phyloP scores from a whole-genome alignment of 2,113 vertebrate species.

The Myanophis thanlyinensis region DNA sequence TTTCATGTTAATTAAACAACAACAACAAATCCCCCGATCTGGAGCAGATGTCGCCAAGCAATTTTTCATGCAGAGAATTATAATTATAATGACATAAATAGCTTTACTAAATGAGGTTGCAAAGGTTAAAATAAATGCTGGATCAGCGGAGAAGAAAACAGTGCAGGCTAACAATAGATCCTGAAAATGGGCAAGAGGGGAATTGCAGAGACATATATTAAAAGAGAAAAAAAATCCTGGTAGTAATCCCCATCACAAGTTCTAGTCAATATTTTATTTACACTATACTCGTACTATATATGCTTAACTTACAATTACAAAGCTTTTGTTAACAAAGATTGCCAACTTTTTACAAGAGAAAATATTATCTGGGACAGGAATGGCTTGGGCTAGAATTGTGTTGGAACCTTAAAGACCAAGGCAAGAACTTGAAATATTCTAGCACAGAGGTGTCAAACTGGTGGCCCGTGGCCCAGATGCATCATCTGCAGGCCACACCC shows the following conservation, averaged over 20 bases:
- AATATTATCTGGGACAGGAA: background rate
- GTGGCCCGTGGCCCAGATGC: no score
- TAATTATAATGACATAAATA: conserved; percentile 20
- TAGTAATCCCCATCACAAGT: background rate
- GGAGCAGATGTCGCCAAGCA: conserved; percentile 33
- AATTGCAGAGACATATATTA: background rate
- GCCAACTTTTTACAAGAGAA: background rate
- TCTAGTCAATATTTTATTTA: conserved; percentile 7
- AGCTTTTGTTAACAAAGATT: background rate
- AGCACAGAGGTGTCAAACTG: no score
- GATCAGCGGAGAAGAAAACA: conserved; percentile 17
- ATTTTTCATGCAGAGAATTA: conserved; percentile 18
- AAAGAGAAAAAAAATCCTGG: background rate
- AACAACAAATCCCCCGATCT: background rate
- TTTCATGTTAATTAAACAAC: conserved; percentile 31
- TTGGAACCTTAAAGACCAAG: background rate
- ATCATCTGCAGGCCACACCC: no score
- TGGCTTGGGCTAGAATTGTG: background rate
- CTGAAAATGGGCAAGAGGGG: conserved; percentile 1
- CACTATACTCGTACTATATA: background rate
- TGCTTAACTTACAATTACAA: background rate
- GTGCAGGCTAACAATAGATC: background rate
- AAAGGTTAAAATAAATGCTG: conserved; percentile 21
- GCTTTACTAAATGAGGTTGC: conserved; percentile 9
- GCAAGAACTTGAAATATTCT: background rate